Evolutionary conservation across 2,797 vertebrate species (phyloP).

Genomic region (Cheirogaleus major): DNA sequence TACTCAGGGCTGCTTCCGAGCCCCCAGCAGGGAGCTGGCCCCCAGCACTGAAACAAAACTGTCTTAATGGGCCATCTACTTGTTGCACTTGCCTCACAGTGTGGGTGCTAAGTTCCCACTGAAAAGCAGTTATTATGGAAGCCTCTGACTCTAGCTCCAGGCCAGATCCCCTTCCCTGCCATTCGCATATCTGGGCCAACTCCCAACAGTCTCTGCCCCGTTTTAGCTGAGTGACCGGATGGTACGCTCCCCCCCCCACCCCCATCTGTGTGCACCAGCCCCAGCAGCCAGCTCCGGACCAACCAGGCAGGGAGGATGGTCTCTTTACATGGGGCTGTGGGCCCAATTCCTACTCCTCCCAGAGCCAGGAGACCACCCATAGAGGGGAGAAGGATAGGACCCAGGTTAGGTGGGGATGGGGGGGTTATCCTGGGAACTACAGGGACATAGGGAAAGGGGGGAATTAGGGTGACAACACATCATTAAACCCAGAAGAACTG

Average conservation of each 20-base stretch:
- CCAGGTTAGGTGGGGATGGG: background rate
- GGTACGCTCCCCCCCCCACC: background rate
- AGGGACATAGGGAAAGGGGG: background rate
- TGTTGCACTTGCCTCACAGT: background rate
- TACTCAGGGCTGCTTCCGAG: background rate
- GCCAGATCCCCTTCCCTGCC: background rate
- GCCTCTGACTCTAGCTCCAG: background rate
- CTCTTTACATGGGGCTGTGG: background rate
- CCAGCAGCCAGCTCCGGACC: background rate
- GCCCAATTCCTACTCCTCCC: background rate
- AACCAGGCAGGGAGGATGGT: background rate
- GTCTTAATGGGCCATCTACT: background rate
- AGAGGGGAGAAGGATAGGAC: background rate
- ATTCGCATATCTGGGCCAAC: background rate
- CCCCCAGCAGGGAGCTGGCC: background rate
- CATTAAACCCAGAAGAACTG: conserved; percentile 31
- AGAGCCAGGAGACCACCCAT: background rate
- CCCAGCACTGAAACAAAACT: background rate
- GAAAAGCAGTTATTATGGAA: background rate
- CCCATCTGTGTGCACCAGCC: background rate
- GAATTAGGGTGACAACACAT: background rate
- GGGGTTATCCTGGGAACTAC: background rate
- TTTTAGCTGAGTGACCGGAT: background rate
- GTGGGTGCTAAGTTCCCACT: background rate
- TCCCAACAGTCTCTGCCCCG: background rate